Evolutionary conservation across 2,113 vertebrate species (phyloP), one percentile per base, ranked within the genome.

Genomic region (Gadus chalcogrammus): DNA sequence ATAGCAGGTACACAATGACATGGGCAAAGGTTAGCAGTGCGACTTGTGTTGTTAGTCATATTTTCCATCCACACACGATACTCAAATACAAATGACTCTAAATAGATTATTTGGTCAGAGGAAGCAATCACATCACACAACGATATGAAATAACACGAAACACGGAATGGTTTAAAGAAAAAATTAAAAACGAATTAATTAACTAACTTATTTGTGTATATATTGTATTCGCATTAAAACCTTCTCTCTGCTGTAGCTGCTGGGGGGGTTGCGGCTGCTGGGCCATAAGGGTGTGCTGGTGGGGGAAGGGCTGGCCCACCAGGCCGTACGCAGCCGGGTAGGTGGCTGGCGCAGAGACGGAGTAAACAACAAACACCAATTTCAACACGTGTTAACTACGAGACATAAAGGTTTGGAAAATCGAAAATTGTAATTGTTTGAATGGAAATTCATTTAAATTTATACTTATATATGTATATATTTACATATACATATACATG

Each of bases 311-410:
- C 62, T 95, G 94, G 3, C 95, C 94, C 62, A 97, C 94, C 88
- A 97, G 90, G 82, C 94, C 85, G 69, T 97, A 97, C 71, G 95
- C 95, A 8, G 95, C 91, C 0, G 95, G 95, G 85, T 97, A 97
- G 72, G 95, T 93, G 74, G 95, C 95, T 96, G 92, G 53, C 1
- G 56, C 72, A 73, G 70, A 75, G 58, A 71, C 76, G 62, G 74
- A 67, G 64, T 58, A 80, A 58, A 58, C 22, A 62, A 61, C 59
- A 18, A 61, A 0, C 59, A 61, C 59, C 22, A 9, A 20, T 17
- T n/a, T 13, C 56, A 59, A 6, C 59, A 61, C 59, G n/a, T 13
- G 22, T 12, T 20, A 5, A 61, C 24, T 13, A 3, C 8, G 24
- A 63, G 12, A 65, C 52, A 20, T 53, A 75, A 48, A 52, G 4